These are phyloP conservation scores for Lineus longissimus DNA, from an alignment of 1,140 invertebrate species.

Conservation along the genomic window DNA sequence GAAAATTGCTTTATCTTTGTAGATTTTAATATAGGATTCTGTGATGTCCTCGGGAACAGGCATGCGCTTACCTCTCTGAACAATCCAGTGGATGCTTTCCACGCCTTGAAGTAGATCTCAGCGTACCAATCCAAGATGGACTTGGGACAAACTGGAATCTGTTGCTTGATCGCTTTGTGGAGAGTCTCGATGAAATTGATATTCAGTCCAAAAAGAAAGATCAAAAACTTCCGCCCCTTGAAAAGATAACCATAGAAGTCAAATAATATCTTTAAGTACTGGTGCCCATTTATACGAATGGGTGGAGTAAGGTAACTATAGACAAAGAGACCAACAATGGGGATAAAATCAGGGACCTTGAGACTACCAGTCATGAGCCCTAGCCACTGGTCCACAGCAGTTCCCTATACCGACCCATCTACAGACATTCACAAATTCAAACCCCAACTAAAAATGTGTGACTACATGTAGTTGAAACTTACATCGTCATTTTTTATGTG, in stretches of 20 bases:
- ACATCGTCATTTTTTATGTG: conserved; percentile 30
- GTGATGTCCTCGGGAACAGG: too few species aligned
- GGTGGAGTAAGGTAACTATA: too few species aligned
- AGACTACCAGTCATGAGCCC: too few species aligned
- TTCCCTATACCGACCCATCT: too few species aligned
- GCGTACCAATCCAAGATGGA: conserved; percentile 32
- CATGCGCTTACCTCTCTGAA: conserved; percentile 5
- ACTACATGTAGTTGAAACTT: neutral
- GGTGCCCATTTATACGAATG: too few species aligned
- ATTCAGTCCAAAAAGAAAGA: conserved; percentile 33
- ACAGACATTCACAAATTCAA: too few species aligned
- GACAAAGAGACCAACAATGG: too few species aligned
- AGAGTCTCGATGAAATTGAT: conserved; percentile 25
- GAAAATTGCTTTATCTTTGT: neutral
- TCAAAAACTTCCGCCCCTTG: conserved; percentile 38
- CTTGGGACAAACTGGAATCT: conserved; percentile 29
- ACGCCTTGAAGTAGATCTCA: conserved; percentile 45
- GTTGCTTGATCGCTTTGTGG: conserved; percentile 38
- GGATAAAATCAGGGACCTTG: too few species aligned
- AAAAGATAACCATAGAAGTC: neutral
- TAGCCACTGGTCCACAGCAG: too few species aligned
- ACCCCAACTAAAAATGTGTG: neutral
- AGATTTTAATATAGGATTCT: conserved; percentile 1
- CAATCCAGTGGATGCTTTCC: conserved; percentile 25
- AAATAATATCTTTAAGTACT: neutral